Conservation (phyloP, 2,797 vertebrate genomes). For the Microtus californicus region DNA sequence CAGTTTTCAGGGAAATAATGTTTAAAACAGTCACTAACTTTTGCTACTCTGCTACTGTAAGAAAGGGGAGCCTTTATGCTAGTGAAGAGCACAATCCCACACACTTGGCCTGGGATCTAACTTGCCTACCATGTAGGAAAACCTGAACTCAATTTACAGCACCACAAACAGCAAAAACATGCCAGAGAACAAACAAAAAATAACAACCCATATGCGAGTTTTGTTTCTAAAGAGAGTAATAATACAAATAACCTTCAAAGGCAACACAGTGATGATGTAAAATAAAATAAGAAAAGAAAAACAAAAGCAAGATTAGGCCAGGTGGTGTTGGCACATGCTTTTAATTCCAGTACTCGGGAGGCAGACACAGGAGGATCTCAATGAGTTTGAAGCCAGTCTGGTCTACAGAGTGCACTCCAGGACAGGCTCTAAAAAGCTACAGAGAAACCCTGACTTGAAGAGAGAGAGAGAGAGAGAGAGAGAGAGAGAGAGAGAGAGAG, state of each 20-base stretch:
- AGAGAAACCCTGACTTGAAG: too few relatives aligned
- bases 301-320: background rate
- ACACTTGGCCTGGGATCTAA: too few relatives aligned
- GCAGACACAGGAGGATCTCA: too few relatives aligned
- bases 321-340: too few relatives aligned
- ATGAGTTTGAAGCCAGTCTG: too few relatives aligned
- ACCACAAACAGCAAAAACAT: background rate
- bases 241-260: slow-evolving; percentile 22
- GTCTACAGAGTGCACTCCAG: too few relatives aligned
- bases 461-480: too few relatives aligned
- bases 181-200: background rate
- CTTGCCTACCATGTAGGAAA: background rate
- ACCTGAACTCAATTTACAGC: background rate
- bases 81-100: slow-evolving; percentile 10
- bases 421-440: too few relatives aligned
- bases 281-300: slow-evolving; percentile 2
- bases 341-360: too few relatives aligned
- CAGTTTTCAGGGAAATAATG: background rate
- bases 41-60: background rate
- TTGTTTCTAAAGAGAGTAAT: background rate
- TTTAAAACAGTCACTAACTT: slow-evolving; percentile 16
- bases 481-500: too few relatives aligned
- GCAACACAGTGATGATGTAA: background rate
- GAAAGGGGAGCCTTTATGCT: background rate
- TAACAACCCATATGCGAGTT: background rate